Base-by-base conservation (phyloP, 2,113 vertebrate genomes). In the Grus americana region DNA sequence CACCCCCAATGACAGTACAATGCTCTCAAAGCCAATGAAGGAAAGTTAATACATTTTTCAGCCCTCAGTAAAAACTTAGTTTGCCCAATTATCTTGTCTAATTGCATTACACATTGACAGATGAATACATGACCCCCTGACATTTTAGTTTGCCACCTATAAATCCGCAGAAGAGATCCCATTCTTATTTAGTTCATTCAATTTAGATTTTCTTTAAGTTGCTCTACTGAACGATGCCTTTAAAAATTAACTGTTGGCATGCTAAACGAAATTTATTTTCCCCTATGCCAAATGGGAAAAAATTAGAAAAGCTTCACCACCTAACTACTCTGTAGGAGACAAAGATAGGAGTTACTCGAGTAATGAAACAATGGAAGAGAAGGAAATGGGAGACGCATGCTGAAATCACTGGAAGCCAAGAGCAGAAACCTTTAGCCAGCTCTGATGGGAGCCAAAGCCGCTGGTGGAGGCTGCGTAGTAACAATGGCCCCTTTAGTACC, bases 81-180 rank as follows among this genome's bases (percentile, higher is more conserved):
- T 97, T 94, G 92, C 68, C 55, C 97, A 98, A 97, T 98, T 98
- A 98, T 94, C 97, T 94, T 58, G 46, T 93, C 96, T 98, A 98
- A 98, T 98, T 97, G 97, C 95, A 97, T 98, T 96, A 97, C 94
- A 95, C 81, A 90, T 76, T 97, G 97, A 96, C 97, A 98, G 98
- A 95, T 95, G 97, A 97, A 94, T 40, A 90, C 93, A 66, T 2
- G 36, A 90, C 97, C 97, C 95, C 15, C 67, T 93, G 95, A 97
- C 97, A 96, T 96, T 97, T 95, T 24, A 55, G 91, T 83, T 96
- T 96, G 95, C 84, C 93, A 82, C 93, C 95, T 89, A 72, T 82
- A 97, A 93, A 90, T 67, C 67, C 44, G 9, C 85, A 76, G 71
- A 78, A 88, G 80, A 82, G 78, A 86, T 55, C 91, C 66, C 68